Base-by-base conservation (phyloP, 2,797 vertebrate genomes). In the Mormyrus proboscirostris region DNA sequence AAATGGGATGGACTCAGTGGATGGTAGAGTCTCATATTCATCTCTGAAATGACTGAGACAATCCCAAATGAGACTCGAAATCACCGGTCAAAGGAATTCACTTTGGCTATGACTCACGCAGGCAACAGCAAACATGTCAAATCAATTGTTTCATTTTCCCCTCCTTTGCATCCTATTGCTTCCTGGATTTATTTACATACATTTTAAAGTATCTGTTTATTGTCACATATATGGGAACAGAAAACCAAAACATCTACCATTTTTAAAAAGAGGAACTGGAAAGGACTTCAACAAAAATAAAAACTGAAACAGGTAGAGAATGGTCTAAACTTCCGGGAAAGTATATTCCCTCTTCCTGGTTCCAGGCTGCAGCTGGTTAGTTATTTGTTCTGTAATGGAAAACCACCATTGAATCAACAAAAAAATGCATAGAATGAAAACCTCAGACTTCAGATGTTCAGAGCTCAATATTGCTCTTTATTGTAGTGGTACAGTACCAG, bases 1-100 rank as follows among this genome's bases (percentile, higher is more conserved):
- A 91, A 91, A 92, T 90, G 57, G 89, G 59, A 92, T 86, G 87
- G 87, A 89, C 92, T 94, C 92, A 92, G 91, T 92, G 89, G 91
- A 90, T 69, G 79, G 62, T 84, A 49, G 29, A 91, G 89, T 19
- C 91, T 88, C 88, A 90, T 90, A 69, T 89, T 50, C n/a, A 62
- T 50, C 87, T 83, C 82, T 88, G 89, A 88, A 87, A 73, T 88
- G 89, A 89, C 44, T 53, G 88, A 89, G 62, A 62, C 62, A 3
- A 76, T 89, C 25, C 57, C 29, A 49, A 69, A 88, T 53, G 59
- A 25, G n/a, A 44, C 38, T 87, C 14, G 22, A 89, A 44, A 84
- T 90, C 76, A 62, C 38, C 79, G 57, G 55, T 14, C 82, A 84
- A 5, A 6, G n/a, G 22, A 84, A 50, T 84, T 84, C 22, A 85